Percentiles rank a stretch among this genome's conserved stretches.
Conservation (phyloP, 2,888 invertebrate species). For the Erebia aethiops region DNA sequence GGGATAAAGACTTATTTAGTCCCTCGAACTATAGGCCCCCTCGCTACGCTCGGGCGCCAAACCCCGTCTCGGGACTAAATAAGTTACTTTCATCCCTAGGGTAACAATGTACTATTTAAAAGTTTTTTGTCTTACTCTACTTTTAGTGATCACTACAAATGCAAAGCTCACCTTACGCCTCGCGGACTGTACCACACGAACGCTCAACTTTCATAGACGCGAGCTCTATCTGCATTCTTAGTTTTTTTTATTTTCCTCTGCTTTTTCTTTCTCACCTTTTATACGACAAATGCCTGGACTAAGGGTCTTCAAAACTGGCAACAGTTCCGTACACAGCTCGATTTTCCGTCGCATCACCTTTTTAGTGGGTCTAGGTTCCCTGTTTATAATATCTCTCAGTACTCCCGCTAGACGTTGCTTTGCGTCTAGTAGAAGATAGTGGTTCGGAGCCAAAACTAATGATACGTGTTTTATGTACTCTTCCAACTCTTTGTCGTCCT, state of each 20-base stretch:
- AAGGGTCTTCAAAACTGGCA: conserved; percentile 85
- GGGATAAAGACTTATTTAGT: too few species aligned
- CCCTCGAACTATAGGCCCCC: too few species aligned
- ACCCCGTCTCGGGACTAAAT: too few species aligned
- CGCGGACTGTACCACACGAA: too few species aligned
- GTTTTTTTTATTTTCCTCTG: background rate
- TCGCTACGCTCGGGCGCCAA: too few species aligned
- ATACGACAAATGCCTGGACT: conserved; percentile 88
- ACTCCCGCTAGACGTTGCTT: conserved; percentile 87
- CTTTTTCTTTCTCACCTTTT: conserved; percentile 74
- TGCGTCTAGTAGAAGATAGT: conserved; percentile 86
- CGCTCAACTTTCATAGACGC: too few species aligned
- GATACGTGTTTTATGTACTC: conserved; percentile 80
- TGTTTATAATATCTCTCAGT: conserved; percentile 75
- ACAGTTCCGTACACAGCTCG: conserved; percentile 85
- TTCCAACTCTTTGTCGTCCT: conserved; percentile 74
- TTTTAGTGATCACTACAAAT: too few species aligned
- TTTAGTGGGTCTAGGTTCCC: conserved; percentile 76
- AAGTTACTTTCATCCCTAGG: too few species aligned
- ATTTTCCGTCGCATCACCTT: conserved; percentile 85
- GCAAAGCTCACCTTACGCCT: too few species aligned
- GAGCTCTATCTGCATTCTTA: too few species aligned
- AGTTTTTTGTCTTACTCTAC: too few species aligned
- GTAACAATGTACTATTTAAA: too few species aligned
- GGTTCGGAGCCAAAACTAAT: conserved; percentile 84